Evolutionary conservation across 2,113 vertebrate species (phyloP), one percentile per base, ranked within the genome.

Genomic region (Recurvirostra avosetta): DNA sequence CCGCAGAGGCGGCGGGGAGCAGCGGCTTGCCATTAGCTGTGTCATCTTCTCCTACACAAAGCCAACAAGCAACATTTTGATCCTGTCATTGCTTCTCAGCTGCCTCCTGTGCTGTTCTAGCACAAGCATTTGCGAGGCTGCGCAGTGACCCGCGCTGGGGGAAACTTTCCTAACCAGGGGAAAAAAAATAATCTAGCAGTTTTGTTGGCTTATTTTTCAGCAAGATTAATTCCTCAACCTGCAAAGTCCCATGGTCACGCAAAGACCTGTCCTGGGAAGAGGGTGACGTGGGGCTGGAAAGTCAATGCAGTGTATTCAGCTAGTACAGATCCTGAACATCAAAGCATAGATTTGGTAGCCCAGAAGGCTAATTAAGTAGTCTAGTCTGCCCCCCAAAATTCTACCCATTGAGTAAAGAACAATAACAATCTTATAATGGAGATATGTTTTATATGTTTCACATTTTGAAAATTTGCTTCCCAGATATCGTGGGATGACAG

Each of bases 391-490:
- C 7, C 26, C 2, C 15, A 5, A 32, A 62, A 80, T 11, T 4
- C 26, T 58, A 29, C 9, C 3, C 16, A 40, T 2, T 26, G 34
- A 84, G 49, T n/a, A 63, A 77, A 90, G 26, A 81, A 36, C 18
- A 34, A 1, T 41, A 52, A 23, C 11, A 43, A 27, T 47, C 67
- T 67, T 62, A 41, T 7, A 75, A 72, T 2, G 8, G 30, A 68
- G 14, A 45, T 9, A 45, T 0, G 4, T 56, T 70, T 43, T 76
- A 5, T 52, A 38, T n/a, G 23, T 70, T 86, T 9, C 0, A 0
- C 6, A 11, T 86, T 81, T 81, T 27, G 1, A 49, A 85, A 56
- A 58, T 58, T 70, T 85, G 7, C 36, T 77, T 93, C 55, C 26
- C 32, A 65, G 72, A 63, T 79, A 76, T 47, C 29, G 14, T 47